Evolutionary conservation across 2,797 vertebrate species (phyloP).

Genomic region (Diplodus puntazzo): DNA sequence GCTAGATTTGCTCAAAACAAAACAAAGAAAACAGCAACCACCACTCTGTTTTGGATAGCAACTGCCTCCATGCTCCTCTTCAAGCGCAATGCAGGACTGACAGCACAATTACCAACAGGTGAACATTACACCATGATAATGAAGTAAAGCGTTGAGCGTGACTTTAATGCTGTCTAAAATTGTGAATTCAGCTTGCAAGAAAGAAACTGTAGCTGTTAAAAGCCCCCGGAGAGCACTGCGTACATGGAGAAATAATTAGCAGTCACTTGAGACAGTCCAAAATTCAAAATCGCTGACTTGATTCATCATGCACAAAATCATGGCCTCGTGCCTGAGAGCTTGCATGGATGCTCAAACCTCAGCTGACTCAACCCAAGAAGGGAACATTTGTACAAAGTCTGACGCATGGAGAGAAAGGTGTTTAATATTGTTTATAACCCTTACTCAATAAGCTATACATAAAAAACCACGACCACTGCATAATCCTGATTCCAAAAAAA

Average conservation of each 20-base stretch:
- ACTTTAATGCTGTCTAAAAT: constrained; percentile 19
- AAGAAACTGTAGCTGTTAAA: constrained; percentile 9
- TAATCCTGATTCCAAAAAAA: too few species aligned
- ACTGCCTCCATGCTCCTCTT: constrained; percentile 15
- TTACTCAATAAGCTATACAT: neutral
- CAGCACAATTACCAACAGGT: constrained; percentile 1
- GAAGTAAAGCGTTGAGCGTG: neutral
- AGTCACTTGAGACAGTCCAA: neutral
- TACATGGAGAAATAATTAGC: constrained; percentile 13
- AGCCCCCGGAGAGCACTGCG: neutral
- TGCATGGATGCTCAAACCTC: constrained; percentile 2
- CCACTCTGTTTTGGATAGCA: constrained; percentile 23
- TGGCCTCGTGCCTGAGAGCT: constrained; percentile 6
- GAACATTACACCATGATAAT: constrained; percentile 15
- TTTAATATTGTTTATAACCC: constrained; percentile 4
- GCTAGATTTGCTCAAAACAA: constrained; percentile 33
- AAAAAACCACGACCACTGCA: neutral
- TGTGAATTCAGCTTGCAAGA: constrained; percentile 3
- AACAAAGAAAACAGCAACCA: constrained; percentile 33
- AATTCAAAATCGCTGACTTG: neutral
- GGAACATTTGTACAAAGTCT: neutral
- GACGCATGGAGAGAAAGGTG: neutral
- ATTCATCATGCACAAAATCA: constrained; percentile 3
- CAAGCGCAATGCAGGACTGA: constrained; percentile 6
- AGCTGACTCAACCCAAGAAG: constrained; percentile 7